A percentile compares a stretch with the other conserved stretches of the same genome.
These are phyloP conservation scores for Sylvietta virens DNA, from an alignment of 2,113 vertebrate genomes.

Conservation along the genomic window DNA sequence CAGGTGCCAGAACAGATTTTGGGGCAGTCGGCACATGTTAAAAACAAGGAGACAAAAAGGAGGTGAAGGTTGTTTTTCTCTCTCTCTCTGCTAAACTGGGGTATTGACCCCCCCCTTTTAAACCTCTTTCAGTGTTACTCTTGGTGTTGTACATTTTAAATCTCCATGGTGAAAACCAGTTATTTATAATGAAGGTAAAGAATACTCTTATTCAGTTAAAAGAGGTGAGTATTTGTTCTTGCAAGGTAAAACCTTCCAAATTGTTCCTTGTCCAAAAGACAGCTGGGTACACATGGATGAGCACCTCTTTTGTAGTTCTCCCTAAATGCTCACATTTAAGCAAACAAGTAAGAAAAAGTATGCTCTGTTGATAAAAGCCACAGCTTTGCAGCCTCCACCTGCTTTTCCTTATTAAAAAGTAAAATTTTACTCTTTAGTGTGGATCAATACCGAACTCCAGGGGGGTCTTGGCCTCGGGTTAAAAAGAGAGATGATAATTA, in stretches of 20 bases:
- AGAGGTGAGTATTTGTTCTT: not conserved
- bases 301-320: not conserved
- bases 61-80: not conserved
- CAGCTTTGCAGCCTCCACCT: not conserved
- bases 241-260: not conserved
- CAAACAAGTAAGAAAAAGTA: not conserved
- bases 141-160: not conserved
- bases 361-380: not conserved
- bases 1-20: not conserved
- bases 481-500: not conserved
- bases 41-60: not conserved
- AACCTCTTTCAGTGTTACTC: not conserved
- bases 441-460: not conserved
- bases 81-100: not conserved
- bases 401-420: not conserved
- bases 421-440: not conserved
- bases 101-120: not conserved
- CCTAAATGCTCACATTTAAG: not conserved
- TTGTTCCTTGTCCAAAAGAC: not conserved
- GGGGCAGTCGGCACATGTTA: not conserved
- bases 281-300: not conserved
- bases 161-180: not conserved
- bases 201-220: not conserved
- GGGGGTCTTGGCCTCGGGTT: not conserved
- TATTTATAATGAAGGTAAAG: not conserved